Evolutionary conservation across 2,888 invertebrate species (phyloP), one percentile per base, ranked within the genome.

Genomic region (Podotricha telesiphe): DNA sequence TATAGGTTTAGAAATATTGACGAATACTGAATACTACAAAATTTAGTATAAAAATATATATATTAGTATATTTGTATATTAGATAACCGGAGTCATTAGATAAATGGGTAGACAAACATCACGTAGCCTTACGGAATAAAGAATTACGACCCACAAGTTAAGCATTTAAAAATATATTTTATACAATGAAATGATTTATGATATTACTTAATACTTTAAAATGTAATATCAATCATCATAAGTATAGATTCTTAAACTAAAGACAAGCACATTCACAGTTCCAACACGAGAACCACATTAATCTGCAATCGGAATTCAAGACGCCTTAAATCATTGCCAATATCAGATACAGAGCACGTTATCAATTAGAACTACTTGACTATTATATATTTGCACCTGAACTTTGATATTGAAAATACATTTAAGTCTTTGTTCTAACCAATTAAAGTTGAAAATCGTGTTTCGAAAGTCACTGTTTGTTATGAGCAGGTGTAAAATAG

Each of bases 341-440:
- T 86, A 83, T 84, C 83, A 86, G 88, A 87, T 88, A 89, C 86
- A 86, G 82, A 81, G 79, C 84, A 80, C 82, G 82, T 87, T 87
- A 89, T 89, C 89, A 89, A 89, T 89, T 88, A 89, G 83, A 83
- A 82, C 82, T 82, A 82, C 82, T 81, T 81, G 77, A 77, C 81
- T 77, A 78, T 65, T 55, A 63, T 75, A 72, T 34, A 58, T 71
- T 66, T 75, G 69, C 71, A 42, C 40, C 62, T 69, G 34, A 58
- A 45, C 28, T 58, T 70, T n/a, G n/a, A 66, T 62, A 61, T 37
- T 71, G 72, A 64, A 63, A 65, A 67, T 74, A 69, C 65, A 58
- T 50, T 61, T 66, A 50, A 55, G 47, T 67, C 73, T 73, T 76
- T 73, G 70, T 65, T 64, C 19, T 1, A n/a, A 28, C 45, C 10